These are phyloP conservation scores for Lithophane socia DNA, from an alignment of 2,888 invertebrate species.

Conservation along the genomic window DNA sequence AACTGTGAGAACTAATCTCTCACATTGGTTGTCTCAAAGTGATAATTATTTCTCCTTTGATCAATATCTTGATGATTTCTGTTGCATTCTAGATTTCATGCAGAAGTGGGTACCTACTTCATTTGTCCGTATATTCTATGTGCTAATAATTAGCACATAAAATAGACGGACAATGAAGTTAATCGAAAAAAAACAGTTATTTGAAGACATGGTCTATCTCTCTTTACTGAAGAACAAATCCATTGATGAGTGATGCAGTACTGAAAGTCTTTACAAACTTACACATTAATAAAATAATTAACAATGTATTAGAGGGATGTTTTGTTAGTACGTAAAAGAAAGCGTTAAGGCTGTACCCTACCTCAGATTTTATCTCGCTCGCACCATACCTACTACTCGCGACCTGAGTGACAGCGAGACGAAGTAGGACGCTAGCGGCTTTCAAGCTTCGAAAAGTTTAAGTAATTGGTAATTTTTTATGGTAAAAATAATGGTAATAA, in stretches of 20 bases:
- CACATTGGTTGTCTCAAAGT: not conserved
- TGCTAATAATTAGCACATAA: not conserved
- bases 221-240: not conserved
- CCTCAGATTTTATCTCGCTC: too few species aligned
- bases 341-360: too few species aligned
- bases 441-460: too few species aligned
- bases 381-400: too few species aligned
- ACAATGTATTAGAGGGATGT: not conserved
- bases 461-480: too few species aligned
- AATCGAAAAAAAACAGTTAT: not conserved
- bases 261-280: not conserved
- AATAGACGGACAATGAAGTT: not conserved
- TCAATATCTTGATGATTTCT: not conserved
- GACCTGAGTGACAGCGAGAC: too few species aligned
- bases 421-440: too few species aligned
- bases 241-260: too few species aligned
- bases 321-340: conserved; percentile 8
- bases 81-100: not conserved
- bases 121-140: not conserved
- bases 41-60: not conserved
- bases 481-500: too few species aligned
- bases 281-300: not conserved
- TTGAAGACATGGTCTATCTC: not conserved
- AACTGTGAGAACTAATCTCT: conserved; percentile 3
- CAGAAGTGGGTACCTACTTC: not conserved